Conservation (phyloP, 2,888 invertebrate species). For the Microctonus hyperodae region DNA sequence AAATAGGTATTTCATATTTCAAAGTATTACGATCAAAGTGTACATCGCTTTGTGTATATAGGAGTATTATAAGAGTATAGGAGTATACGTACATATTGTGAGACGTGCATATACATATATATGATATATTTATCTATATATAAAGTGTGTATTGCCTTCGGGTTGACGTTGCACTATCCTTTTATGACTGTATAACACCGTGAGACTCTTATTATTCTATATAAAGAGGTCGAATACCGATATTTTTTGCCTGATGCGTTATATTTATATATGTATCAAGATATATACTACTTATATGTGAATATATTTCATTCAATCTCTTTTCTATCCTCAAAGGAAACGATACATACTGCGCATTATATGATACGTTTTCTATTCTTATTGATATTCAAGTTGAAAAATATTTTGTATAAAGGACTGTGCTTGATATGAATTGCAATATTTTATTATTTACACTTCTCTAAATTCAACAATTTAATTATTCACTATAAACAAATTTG, state of each 20-base stretch:
- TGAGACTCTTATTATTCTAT: slow-evolving; percentile 36
- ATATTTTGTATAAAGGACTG: slow-evolving; percentile 19
- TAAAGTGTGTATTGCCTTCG: slow-evolving; percentile 20
- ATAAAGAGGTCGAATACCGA: slow-evolving; percentile 37
- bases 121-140: no score
- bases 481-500: background rate
- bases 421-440: slow-evolving; percentile 30
- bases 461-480: background rate
- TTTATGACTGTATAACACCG: slow-evolving; percentile 13
- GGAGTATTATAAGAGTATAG: no score
- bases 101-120: no score
- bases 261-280: slow-evolving; percentile 14
- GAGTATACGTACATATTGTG: no score
- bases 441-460: slow-evolving; percentile 19
- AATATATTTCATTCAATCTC: background rate
- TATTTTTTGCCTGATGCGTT: slow-evolving; percentile 29
- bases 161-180: slow-evolving; percentile 16
- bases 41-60: background rate
- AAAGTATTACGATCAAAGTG: slow-evolving; percentile 28
- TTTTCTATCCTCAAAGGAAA: slow-evolving; percentile 25
- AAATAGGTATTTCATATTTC: slow-evolving; percentile 31
- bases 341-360: slow-evolving; percentile 22
- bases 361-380: background rate
- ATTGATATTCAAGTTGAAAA: slow-evolving; percentile 11
- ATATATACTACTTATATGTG: slow-evolving; percentile 21